These are phyloP conservation scores for Leptonema lineaticorne DNA, from an alignment of 1,140 invertebrate species.

Conservation along the genomic window DNA sequence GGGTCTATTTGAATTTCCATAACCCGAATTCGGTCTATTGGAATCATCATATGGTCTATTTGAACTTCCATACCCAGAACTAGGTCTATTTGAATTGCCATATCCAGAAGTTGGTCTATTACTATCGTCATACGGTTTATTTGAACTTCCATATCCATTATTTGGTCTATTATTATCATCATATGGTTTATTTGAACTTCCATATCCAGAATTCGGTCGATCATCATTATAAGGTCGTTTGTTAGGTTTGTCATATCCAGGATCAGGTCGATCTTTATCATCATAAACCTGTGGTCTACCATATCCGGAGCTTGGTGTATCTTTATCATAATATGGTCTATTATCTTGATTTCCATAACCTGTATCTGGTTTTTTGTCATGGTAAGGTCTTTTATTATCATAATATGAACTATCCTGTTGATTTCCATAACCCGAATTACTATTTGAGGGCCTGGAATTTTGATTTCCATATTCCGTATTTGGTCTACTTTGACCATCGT, in stretches of 20 bases:
- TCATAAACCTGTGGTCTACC: not conserved
- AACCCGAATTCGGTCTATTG: not conserved
- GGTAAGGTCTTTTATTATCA: not conserved
- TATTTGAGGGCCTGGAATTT: not conserved
- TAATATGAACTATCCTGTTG: constrained; percentile 10
- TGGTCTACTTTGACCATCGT: constrained; percentile 8
- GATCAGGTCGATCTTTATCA: constrained; percentile 24
- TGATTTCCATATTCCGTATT: not conserved
- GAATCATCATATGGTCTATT: constrained; percentile 4
- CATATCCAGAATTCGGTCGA: constrained; percentile 9
- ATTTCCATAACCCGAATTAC: not conserved
- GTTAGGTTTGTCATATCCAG: too few species aligned
- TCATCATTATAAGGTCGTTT: too few species aligned
- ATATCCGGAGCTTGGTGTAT: constrained; percentile 2
- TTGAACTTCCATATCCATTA: not conserved
- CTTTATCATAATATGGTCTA: constrained; percentile 16
- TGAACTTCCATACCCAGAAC: not conserved
- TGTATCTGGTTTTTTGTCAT: not conserved
- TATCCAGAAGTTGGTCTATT: not conserved
- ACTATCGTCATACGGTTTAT: not conserved
- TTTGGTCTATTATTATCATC: not conserved
- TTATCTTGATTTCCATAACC: constrained; percentile 18
- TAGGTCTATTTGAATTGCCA: not conserved
- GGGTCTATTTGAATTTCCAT: not conserved
- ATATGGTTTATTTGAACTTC: not conserved